Evolutionary conservation across 2,797 vertebrate genomes (phyloP).

Genomic region (Chrosomus eos): DNA sequence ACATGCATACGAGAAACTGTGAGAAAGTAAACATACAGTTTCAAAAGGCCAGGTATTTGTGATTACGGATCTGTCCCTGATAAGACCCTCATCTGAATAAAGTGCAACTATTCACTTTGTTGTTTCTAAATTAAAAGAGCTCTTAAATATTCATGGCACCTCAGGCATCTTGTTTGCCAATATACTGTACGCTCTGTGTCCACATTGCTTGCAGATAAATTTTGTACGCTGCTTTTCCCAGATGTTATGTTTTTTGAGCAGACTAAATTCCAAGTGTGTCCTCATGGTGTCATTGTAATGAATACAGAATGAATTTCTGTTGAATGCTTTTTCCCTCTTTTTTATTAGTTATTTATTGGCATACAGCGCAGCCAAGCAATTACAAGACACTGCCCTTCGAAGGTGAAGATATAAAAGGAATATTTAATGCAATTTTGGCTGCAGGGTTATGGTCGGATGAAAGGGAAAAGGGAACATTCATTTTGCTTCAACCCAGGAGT

Average conservation of each 20-base stretch:
- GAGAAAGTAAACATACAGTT: conserved; percentile 61
- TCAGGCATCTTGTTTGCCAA: conserved; percentile 31
- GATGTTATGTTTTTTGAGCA: conserved; percentile 16
- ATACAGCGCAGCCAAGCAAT: conserved; percentile 50
- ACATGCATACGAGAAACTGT: conserved; percentile 52
- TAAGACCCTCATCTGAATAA: conserved; percentile 9
- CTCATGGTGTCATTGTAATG: conserved; percentile 28
- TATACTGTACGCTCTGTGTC: conserved; percentile 31
- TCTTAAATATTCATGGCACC: conserved; percentile 31
- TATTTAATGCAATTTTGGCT: conserved; percentile 52
- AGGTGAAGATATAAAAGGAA: conserved; percentile 55
- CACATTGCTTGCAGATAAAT: conserved; percentile 22
- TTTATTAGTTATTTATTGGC: conserved; percentile 46
- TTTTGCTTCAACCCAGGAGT: conserved; percentile 42
- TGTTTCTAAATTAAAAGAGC: conserved; percentile 16
- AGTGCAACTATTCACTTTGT: conserved; percentile 14
- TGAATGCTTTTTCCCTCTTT: background rate
- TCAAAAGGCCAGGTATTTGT: conserved; percentile 24
- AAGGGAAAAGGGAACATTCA: conserved; percentile 42
- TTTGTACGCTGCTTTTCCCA: background rate
- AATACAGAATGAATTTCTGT: conserved; percentile 24
- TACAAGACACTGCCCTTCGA: conserved; percentile 33
- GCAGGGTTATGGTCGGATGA: conserved; percentile 43
- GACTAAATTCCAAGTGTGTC: conserved; percentile 26
- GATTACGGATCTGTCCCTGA: background rate